A percentile compares a stretch with the other conserved stretches of the same genome.
Evolutionary conservation across 2,888 invertebrate species (phyloP).

Genomic region (Leptarthrus brevirostris): DNA sequence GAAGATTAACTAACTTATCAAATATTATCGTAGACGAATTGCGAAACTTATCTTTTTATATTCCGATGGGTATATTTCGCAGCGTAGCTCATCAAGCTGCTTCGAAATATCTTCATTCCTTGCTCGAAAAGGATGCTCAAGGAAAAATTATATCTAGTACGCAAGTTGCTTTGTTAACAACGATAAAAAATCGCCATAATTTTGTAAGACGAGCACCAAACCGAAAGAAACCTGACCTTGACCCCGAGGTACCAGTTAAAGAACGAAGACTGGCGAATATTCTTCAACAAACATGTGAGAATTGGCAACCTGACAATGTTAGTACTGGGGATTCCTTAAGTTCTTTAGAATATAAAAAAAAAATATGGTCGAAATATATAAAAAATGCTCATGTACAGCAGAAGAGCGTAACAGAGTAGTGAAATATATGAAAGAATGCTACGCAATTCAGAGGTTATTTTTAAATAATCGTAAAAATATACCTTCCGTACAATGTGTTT

Average conservation of each 20-base stretch:
- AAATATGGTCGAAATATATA: neutral
- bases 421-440: slow-evolving; percentile 20
- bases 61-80: slow-evolving; percentile 40
- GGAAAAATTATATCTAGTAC: neutral
- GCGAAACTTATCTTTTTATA: slow-evolving; percentile 13
- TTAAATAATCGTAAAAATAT: slow-evolving; percentile 33
- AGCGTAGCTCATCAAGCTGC: slow-evolving; percentile 37
- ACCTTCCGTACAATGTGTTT: neutral
- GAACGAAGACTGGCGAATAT: slow-evolving; percentile 6
- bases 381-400: neutral
- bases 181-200: slow-evolving; percentile 38
- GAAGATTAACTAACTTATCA: neutral
- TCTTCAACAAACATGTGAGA: slow-evolving; percentile 17
- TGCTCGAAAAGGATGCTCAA: slow-evolving; percentile 9
- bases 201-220: slow-evolving; percentile 36
- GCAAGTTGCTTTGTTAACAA: slow-evolving; percentile 20
- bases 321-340: neutral
- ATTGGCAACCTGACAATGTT: slow-evolving; percentile 20
- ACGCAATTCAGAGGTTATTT: slow-evolving; percentile 3
- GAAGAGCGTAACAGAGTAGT: neutral
- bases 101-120: slow-evolving; percentile 36
- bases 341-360: slow-evolving; percentile 13
- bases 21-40: slow-evolving; percentile 37
- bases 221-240: neutral
- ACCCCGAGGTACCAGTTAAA: slow-evolving; percentile 20